These are phyloP conservation scores for Anthopleura sola DNA, from an alignment of 64 coral and sea anemone genomes.

Conservation along the genomic window DNA sequence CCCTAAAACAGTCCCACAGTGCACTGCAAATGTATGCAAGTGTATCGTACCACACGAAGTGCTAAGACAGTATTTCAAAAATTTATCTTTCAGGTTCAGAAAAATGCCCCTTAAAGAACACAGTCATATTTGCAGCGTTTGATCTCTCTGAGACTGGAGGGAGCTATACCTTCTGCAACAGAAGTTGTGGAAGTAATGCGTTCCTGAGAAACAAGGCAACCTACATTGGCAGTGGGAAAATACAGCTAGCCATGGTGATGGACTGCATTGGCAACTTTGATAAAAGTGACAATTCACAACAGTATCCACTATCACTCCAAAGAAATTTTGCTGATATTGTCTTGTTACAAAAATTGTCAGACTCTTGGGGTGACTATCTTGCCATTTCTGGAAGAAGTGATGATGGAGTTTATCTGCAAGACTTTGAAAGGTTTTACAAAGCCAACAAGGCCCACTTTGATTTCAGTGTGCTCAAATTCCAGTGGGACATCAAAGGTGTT, in stretches of 20 bases:
- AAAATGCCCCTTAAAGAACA: conserved; percentile 19
- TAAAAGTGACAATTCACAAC: not conserved
- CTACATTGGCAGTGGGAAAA: not conserved
- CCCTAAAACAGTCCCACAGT: no score
- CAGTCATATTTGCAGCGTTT: conserved; percentile 32
- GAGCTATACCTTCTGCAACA: conserved; percentile 22
- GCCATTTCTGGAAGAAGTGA: conserved; percentile 25
- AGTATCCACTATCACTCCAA: not conserved
- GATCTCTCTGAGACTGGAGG: conserved; percentile 30
- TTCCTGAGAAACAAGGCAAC: conserved; percentile 2
- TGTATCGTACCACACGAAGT: no score
- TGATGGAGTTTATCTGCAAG: conserved; percentile 22
- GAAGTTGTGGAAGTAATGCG: conserved; percentile 34
- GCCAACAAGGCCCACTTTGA: no score
- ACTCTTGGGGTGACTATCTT: conserved; percentile 15
- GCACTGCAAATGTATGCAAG: no score
- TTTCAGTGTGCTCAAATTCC: not conserved
- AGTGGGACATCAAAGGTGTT: conserved; percentile 32
- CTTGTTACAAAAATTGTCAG: not conserved
- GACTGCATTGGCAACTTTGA: conserved; percentile 43
- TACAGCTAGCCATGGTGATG: conserved; percentile 41
- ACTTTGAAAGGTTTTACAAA: conserved; percentile 13
- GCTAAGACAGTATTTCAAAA: no score
- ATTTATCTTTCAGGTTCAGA: conserved; percentile 25
- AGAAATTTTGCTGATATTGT: not conserved